These are phyloP conservation scores for Resseliella maxima DNA, from an alignment of 2,888 invertebrate species.

Conservation along the genomic window DNA sequence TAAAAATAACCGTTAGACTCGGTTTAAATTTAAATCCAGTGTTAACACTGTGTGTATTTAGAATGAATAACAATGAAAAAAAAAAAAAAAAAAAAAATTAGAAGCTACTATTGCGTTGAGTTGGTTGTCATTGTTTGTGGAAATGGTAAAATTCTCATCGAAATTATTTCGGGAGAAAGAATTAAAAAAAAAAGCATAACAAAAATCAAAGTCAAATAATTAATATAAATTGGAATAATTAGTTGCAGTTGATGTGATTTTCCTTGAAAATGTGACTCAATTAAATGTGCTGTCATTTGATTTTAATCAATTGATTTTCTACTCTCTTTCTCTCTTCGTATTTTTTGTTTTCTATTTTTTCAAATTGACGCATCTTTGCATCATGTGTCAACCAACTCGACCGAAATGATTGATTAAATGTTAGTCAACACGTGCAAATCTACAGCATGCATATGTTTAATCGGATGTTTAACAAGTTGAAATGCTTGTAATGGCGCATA, in stretches of 20 bases:
- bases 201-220: not conserved
- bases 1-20: conserved; percentile 23
- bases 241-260: too few species aligned
- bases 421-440: not conserved
- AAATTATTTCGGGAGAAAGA: too few species aligned
- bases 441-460: conserved; percentile 5
- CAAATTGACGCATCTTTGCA: not conserved
- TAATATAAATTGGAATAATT: not conserved
- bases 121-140: not conserved
- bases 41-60: not conserved
- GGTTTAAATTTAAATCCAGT: conserved; percentile 16
- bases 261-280: too few species aligned
- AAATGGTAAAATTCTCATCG: not conserved
- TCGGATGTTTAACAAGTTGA: not conserved
- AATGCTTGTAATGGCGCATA: conserved; percentile 6
- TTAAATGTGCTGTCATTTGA: not conserved
- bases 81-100: too few species aligned
- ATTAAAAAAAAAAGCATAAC: too few species aligned
- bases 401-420: conserved; percentile 30
- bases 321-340: too few species aligned
- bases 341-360: too few species aligned
- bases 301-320: not conserved
- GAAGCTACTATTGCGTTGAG: not conserved
- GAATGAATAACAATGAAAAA: too few species aligned
- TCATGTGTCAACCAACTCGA: not conserved